These are phyloP conservation scores for Eulemur mongoz DNA, from an alignment of 2,797 vertebrate genomes.

Conservation along the genomic window DNA sequence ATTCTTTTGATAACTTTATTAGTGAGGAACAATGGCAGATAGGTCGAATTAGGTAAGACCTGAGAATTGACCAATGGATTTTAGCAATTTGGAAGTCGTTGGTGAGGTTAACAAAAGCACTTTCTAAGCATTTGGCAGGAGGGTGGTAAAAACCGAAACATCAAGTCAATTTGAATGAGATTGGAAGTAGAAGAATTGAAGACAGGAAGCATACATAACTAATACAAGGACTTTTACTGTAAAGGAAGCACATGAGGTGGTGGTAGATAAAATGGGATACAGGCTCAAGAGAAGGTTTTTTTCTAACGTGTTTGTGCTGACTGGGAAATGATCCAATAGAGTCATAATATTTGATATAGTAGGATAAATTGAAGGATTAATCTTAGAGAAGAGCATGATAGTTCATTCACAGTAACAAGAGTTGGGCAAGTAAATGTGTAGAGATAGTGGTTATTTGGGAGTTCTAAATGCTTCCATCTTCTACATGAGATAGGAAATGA, in stretches of 20 bases:
- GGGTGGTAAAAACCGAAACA: neutral
- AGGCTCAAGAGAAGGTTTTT: neutral
- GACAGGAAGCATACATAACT: neutral
- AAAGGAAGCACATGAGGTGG: neutral
- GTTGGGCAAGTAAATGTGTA: neutral
- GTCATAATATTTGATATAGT: neutral
- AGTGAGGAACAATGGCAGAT: neutral
- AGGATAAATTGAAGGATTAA: neutral
- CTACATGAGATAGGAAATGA: slow-evolving; percentile 11
- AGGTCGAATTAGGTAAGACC: neutral
- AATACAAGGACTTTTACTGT: neutral
- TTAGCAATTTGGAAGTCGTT: slow-evolving; percentile 17
- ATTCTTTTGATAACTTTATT: neutral
- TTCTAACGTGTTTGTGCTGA: neutral
- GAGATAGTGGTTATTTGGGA: neutral
- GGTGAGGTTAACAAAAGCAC: neutral
- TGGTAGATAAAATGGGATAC: neutral
- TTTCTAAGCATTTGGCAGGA: slow-evolving; percentile 21
- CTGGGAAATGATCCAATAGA: neutral
- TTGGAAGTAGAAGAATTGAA: neutral
- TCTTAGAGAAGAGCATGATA: neutral
- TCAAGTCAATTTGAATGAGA: neutral
- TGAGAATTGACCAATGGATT: neutral
- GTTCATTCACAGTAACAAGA: neutral
- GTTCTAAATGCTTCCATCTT: neutral